Evolutionary conservation across 2,113 vertebrate species (phyloP).

Genomic region (Chionis minor): DNA sequence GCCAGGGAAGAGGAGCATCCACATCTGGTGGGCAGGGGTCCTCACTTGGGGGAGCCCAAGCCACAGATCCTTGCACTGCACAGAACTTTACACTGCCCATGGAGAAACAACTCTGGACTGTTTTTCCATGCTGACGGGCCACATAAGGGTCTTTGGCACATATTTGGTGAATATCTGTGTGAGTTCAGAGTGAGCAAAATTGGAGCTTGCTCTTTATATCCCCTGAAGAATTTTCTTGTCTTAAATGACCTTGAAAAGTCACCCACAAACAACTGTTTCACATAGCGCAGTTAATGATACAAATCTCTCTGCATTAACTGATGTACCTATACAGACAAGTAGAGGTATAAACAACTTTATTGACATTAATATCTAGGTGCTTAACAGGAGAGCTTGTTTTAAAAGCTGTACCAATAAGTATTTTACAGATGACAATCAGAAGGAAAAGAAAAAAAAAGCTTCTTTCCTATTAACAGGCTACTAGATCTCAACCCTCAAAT

Average conservation of each 20-base stretch:
- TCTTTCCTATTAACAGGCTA: not conserved
- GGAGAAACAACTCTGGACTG: not conserved
- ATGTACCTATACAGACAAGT: not conserved
- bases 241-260: not conserved
- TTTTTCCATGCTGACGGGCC: not conserved
- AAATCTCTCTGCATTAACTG: not conserved
- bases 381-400: not conserved
- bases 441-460: not conserved
- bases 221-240: not conserved
- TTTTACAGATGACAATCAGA: not conserved
- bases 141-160: accelerated
- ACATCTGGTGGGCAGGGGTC: not conserved
- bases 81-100: too few relatives aligned
- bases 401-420: not conserved
- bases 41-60: accelerated
- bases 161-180: not conserved
- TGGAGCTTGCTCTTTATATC: not conserved
- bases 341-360: not conserved
- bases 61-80: not conserved
- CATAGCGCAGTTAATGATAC: not conserved
- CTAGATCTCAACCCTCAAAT: not conserved
- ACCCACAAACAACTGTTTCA: not conserved
- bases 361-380: not conserved
- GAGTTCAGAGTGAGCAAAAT: not conserved
- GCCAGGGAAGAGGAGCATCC: not conserved